Base-by-base conservation (phyloP, 2,888 invertebrate genomes). In the Craniophora ligustri region DNA sequence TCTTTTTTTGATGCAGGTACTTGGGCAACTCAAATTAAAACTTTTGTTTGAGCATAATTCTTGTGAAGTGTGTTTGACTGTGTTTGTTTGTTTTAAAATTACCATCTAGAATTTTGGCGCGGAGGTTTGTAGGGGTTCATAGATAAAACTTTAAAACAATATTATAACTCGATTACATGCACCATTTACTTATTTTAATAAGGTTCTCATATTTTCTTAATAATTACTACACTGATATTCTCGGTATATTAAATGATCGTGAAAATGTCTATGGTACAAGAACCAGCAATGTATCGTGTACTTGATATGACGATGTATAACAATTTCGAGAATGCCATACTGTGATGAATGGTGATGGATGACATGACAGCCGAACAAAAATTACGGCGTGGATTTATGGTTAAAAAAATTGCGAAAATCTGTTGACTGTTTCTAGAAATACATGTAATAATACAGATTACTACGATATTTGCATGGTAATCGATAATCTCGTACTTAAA, bases 311-410 rank as follows among this genome's bases (percentile, higher is more conserved):
- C 67, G 53, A 56, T 54, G 36, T 49, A 14, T 44, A 54, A 46
- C 54, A 44, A 49, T 54, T 63, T 59, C 66, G 66, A 59, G 61
- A 69, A 60, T 63, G 63, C 47, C 58, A 67, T 64, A 59, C 72
- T 59, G 69, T 77, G 75, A 75, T 72, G 69, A 75, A 78, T 77
- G 72, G 77, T 79, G 85, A 87, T 84, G 79, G 79, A 81, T 85
- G 80, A 78, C 70, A 72, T 72, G 89, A 86, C 88, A 87, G 86
- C 81, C 73, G 79, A 85, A 85, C 82, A 84, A 89, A 89, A 91
- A 86, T 85, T 92, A 87, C 90, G 89, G 91, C 92, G 92, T 92
- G 92, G 91, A 91, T 88, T 87, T 88, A 86, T 87, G 85, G 86
- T 81, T 86, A 85, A 82, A 83, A 81, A 83, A 79, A 55, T 84